phyloP scores from a whole-genome alignment of 2,888 invertebrate genomes.

The Ceramica pisi region DNA sequence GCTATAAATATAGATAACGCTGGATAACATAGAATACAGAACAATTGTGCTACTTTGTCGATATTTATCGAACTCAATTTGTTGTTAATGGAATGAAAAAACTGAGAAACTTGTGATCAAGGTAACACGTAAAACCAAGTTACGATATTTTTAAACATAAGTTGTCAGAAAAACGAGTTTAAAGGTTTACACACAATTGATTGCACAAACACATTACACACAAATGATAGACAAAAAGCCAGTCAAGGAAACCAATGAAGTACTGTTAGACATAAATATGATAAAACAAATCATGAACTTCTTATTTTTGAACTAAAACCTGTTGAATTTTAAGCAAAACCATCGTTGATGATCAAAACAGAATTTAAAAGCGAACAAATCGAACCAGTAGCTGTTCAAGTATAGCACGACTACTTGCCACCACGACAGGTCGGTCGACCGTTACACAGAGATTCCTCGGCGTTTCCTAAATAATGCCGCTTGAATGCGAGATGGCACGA shows the following conservation, averaged over 20 bases:
- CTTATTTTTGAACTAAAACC: background rate
- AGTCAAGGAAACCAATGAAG: background rate
- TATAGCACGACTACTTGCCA: conserved; percentile 54
- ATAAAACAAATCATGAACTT: background rate
- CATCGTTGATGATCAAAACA: conserved; percentile 31
- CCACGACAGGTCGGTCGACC: conserved; percentile 76
- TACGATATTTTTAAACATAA: background rate
- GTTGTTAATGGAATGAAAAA: conserved; percentile 28
- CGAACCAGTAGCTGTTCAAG: conserved; percentile 47
- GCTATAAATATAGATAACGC: conserved; percentile 36
- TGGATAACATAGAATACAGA: conserved; percentile 25
- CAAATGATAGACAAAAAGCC: background rate
- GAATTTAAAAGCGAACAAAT: conserved; percentile 45
- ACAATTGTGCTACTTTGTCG: conserved; percentile 26
- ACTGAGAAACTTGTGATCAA: conserved; percentile 50
- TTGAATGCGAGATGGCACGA: conserved; percentile 78
- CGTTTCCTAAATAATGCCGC: conserved; percentile 82
- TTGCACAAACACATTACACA: too few species aligned
- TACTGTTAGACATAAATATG: background rate
- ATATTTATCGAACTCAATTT: conserved; percentile 29
- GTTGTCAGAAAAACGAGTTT: background rate
- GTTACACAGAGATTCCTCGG: conserved; percentile 81
- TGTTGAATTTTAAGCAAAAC: conserved; percentile 1
- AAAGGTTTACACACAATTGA: background rate
- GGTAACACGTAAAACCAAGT: conserved; percentile 43